Base-by-base conservation (phyloP, 30 jellyfish, hydroid and myxozoan genomes). In the Morbakka virulenta region DNA sequence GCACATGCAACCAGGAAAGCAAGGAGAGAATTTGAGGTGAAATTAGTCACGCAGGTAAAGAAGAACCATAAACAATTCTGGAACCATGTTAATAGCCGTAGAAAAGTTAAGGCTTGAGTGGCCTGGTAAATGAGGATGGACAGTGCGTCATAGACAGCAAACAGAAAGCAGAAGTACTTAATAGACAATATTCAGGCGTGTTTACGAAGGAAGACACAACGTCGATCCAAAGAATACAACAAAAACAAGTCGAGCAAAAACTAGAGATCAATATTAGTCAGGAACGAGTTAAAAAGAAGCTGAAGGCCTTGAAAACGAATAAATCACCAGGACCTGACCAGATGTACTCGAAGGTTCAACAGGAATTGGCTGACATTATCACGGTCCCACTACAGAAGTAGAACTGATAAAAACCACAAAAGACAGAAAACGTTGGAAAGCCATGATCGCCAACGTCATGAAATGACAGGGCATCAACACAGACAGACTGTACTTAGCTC, bases 341-440 rank as follows among this genome's bases (percentile, higher is more conserved):
- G 41, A 21, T 68, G 41, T 66, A 68, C 67, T 68, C 80, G 26
- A 68, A 36, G 21, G 69, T 68, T 34, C 41, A 33, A 28, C 35
- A 33, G 41, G 80, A 68, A 30, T 64, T 35, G 68, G 67, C 80
- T 32, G 41, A 68, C 41, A 66, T 33, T 33, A 68, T 68, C 41
- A 34, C 67, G 20, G 80, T 33, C 66, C 80, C 80, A 27, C 80
- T 68, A n/a, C n/a, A n/a, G n/a, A n/a, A n/a, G n/a, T n/a, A n/a
- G n/a, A n/a, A n/a, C n/a, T n/a, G n/a, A n/a, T n/a, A n/a, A n/a
- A n/a, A n/a, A n/a, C n/a, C n/a, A n/a, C n/a, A n/a, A n/a, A n/a
- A n/a, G n/a, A n/a, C n/a, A n/a, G n/a, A n/a, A n/a, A n/a, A n/a
- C n/a, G n/a, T n/a, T n/a, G n/a, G n/a, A n/a, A n/a, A n/a, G n/a